A percentile compares a stretch with the other conserved stretches of the same genome.
These are phyloP conservation scores for Drosophila albomicans DNA, from an alignment of 1,140 invertebrate species.

Conservation along the genomic window DNA sequence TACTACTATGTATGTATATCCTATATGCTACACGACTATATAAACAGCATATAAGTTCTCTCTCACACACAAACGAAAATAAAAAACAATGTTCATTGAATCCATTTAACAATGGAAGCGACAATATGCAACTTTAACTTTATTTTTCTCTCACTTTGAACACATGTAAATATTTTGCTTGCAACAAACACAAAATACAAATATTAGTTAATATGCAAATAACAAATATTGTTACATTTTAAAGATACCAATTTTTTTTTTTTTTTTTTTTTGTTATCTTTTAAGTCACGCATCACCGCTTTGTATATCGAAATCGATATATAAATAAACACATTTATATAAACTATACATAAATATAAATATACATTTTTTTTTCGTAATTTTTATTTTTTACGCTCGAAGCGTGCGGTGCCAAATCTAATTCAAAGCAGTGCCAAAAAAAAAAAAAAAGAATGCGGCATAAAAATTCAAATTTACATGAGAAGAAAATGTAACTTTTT, in stretches of 20 bases:
- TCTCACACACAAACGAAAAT: background rate
- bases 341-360: constrained; percentile 35
- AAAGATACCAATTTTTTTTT: constrained; percentile 23
- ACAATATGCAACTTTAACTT: constrained; percentile 34
- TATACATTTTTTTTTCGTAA: constrained; percentile 25
- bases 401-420: constrained; percentile 78
- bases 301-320: constrained; percentile 34
- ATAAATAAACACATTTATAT: constrained; percentile 17
- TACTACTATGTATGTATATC: constrained; percentile 9
- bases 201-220: constrained; percentile 15
- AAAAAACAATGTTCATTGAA: constrained; percentile 12
- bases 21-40: constrained; percentile 2
- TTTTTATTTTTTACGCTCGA: constrained; percentile 68
- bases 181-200: constrained; percentile 13
- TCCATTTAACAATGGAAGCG: constrained; percentile 36
- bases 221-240: constrained; percentile 52
- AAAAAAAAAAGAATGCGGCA: constrained; percentile 23
- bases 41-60: no score
- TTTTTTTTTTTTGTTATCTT: constrained; percentile 43
- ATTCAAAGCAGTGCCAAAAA: constrained; percentile 77
- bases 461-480: constrained; percentile 23
- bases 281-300: constrained; percentile 33
- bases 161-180: constrained; percentile 67
- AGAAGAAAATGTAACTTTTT: constrained; percentile 20
- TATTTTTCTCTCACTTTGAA: constrained; percentile 18